phyloP scores from a whole-genome alignment of 2,888 invertebrate species.

The Pecten maximus region DNA sequence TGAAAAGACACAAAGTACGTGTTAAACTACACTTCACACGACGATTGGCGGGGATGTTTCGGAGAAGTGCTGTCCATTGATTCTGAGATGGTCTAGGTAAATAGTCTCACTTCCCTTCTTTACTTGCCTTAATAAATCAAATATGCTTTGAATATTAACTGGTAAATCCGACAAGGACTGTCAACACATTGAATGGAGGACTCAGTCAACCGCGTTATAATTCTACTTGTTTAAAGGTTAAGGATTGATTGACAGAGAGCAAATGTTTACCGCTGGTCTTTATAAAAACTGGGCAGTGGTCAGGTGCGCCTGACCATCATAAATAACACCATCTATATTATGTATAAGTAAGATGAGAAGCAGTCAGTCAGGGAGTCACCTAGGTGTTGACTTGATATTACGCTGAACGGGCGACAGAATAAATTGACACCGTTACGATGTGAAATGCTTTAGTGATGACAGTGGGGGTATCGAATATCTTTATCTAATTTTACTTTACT shows the following conservation, averaged over 20 bases:
- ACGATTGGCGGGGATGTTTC: background rate
- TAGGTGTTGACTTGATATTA: too few relatives aligned
- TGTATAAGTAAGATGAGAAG: background rate
- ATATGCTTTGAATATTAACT: constrained; percentile 16
- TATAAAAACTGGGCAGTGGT: background rate
- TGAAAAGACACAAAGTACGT: background rate
- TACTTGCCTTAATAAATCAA: background rate
- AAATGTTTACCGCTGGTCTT: background rate
- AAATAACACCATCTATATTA: background rate
- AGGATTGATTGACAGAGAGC: background rate
- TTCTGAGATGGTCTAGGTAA: background rate
- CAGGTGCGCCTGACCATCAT: background rate
- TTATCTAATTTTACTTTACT: too few relatives aligned
- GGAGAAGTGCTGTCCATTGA: background rate
- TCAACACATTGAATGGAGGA: background rate
- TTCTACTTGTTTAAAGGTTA: background rate
- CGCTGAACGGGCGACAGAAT: too few relatives aligned
- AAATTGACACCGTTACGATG: too few relatives aligned
- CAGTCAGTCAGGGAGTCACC: background rate
- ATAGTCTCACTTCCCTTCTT: background rate
- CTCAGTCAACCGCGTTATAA: background rate
- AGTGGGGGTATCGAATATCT: too few relatives aligned
- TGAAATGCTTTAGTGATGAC: too few relatives aligned
- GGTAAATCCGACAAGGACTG: background rate
- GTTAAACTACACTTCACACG: background rate